A percentile compares a stretch with the other conserved stretches of the same genome.
These are phyloP conservation scores for Thymallus thymallus DNA, from an alignment of 2,113 vertebrate species.

Conservation along the genomic window DNA sequence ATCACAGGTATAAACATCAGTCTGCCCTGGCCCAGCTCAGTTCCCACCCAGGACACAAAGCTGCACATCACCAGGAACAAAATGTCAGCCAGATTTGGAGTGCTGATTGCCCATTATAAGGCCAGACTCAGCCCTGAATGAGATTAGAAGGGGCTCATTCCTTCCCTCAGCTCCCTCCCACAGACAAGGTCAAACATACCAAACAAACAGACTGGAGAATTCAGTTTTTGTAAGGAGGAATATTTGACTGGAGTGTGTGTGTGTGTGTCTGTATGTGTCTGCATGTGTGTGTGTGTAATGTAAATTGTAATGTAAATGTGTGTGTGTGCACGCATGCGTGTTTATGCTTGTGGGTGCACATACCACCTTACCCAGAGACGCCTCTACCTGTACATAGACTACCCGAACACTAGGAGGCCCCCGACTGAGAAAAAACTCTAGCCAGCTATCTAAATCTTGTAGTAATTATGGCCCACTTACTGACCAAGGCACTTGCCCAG, in stretches of 20 bases:
- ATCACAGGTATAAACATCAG: conserved; percentile 64
- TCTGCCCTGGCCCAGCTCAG: conserved; percentile 9
- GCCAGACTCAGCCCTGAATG: conserved; percentile 38
- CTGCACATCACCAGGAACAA: conserved; percentile 60
- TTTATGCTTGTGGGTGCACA: no score
- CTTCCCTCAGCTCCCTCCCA: not conserved
- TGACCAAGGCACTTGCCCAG: no score
- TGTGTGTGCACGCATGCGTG: not conserved
- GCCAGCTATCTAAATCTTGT: no score
- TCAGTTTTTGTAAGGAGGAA: not conserved
- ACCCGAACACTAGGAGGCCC: no score
- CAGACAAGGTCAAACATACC: conserved; percentile 50
- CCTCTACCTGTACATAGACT: no score
- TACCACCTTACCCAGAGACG: no score
- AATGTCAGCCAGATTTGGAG: conserved; percentile 72
- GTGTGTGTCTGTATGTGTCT: not conserved
- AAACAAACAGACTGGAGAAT: conserved; percentile 15
- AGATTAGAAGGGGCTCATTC: conserved; percentile 39
- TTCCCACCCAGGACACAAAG: conserved; percentile 45
- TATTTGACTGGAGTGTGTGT: conserved; percentile 2
- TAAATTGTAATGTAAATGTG: no score
- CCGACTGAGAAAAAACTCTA: no score
- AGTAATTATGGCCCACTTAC: no score
- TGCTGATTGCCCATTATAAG: conserved; percentile 66
- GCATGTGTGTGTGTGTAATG: conserved; percentile 10